Evolutionary conservation across 2,113 vertebrate genomes (phyloP), one percentile per base, ranked within the genome.

Genomic region (Rutilus rutilus): DNA sequence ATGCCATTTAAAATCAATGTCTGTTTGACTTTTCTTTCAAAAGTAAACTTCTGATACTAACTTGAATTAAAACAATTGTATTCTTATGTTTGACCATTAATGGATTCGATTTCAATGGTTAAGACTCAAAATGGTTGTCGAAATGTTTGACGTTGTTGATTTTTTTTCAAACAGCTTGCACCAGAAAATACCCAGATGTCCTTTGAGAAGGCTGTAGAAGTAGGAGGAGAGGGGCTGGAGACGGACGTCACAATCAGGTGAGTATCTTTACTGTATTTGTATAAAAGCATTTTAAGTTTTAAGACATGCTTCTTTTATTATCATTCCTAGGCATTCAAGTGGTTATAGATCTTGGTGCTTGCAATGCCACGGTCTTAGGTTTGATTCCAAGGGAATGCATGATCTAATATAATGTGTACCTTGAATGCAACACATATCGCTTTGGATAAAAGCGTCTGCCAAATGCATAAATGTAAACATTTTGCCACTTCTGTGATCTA

Each of bases 151-250:
- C 50, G 3, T 69, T 42, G 69, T 27, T 85, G 21, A 85, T 11
- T 30, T 5, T 71, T 71, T 2, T 10, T 5, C 23, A 9, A 50
- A 59, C 79, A 99, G 98, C 42, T 96, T 4, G 97, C 95, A 0
- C 97, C 97, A 85, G 97, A 98, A 88, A 98, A 99, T 78, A 99
- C 98, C 0, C 89, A 95, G 85, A 96, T 99, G 96, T 94, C 98
- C 0, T 98, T 98, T 94, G 94, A 95, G 93, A 98, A 96, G 89
- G 95, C 96, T 0, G 92, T 97, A 89, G 96, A 97, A 82, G 86
- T 93, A 0, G 94, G 93, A 62, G 96, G 93, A 39, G 91, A 88
- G 62, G 98, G 97, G 6, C 92, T 98, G 79, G 97, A 98, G 93
- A 96, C 96, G 1, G 97, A 99, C 6, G 91, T 98, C 59, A 88